Conservation (phyloP, 2,797 vertebrate species). For the Vultur gryphus region DNA sequence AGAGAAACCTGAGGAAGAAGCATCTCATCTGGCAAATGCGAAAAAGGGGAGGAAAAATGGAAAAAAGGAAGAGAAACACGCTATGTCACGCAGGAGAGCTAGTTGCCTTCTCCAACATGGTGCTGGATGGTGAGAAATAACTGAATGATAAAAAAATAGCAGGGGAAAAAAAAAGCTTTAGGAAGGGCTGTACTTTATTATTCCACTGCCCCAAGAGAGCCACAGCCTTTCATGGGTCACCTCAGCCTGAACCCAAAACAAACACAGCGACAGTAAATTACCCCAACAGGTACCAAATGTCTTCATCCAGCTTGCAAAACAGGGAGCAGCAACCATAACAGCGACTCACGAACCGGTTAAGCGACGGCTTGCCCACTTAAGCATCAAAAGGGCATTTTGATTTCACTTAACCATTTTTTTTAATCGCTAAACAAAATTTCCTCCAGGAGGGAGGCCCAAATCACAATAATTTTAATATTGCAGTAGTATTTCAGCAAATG, state of each 20-base stretch:
- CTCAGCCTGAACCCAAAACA: conserved; percentile 60
- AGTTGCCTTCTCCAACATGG: neutral
- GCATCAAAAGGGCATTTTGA: neutral
- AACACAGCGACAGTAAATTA: conserved; percentile 60
- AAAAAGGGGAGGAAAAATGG: neutral
- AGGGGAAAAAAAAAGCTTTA: neutral
- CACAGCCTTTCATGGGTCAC: conserved; percentile 62
- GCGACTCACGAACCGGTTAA: neutral
- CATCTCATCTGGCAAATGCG: neutral
- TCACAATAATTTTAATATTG: neutral
- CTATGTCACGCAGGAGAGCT: neutral
- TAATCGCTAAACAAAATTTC: neutral
- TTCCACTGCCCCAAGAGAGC: conserved; percentile 39
- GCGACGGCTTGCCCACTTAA: neutral
- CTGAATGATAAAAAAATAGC: neutral
- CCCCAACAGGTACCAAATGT: conserved; percentile 53
- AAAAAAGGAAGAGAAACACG: neutral
- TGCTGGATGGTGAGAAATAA: neutral
- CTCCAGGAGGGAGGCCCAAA: neutral
- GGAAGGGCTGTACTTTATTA: conserved; percentile 51
- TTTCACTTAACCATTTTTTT: neutral
- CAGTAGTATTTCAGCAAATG: neutral
- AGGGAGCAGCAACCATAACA: neutral
- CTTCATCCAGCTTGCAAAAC: conserved; percentile 21
- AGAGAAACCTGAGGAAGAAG: neutral